Conservation (phyloP, 1,140 invertebrate genomes). For the Aradophagus sp. region DNA sequence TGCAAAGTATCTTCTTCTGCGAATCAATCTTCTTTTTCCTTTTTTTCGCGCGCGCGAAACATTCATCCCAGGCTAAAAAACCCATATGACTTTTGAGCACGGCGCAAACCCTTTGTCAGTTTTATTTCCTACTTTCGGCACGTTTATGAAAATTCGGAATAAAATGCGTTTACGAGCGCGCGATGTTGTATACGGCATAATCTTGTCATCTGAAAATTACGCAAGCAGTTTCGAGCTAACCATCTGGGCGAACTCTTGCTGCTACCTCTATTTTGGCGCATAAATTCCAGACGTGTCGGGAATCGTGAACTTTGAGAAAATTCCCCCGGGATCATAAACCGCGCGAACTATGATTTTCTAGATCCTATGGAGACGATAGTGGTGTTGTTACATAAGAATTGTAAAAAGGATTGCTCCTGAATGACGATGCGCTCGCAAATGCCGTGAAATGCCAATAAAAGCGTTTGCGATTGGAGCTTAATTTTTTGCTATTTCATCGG, state of each 20-base stretch:
- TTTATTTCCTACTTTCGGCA: slow-evolving; percentile 45
- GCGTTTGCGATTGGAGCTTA: no score
- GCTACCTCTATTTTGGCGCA: slow-evolving; percentile 52
- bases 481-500: no score
- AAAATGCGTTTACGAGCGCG: slow-evolving; percentile 54
- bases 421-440: slow-evolving; percentile 32
- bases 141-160: slow-evolving; percentile 57
- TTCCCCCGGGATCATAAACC: slow-evolving; percentile 55
- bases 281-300: slow-evolving; percentile 56
- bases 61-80: background rate
- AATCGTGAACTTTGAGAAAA: slow-evolving; percentile 56
- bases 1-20: slow-evolving; percentile 5
- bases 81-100: slow-evolving; percentile 17
- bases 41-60: slow-evolving; percentile 2
- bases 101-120: slow-evolving; percentile 25
- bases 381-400: slow-evolving; percentile 44
- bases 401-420: slow-evolving; percentile 23
- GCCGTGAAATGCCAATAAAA: slow-evolving; percentile 13
- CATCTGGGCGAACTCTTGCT: slow-evolving; percentile 40
- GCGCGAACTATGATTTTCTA: slow-evolving; percentile 53
- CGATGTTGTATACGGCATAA: slow-evolving; percentile 56
- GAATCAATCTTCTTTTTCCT: slow-evolving; percentile 19
- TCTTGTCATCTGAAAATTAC: slow-evolving; percentile 60
- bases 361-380: slow-evolving; percentile 49
- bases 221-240: slow-evolving; percentile 49